phyloP scores from a whole-genome alignment of 2,113 vertebrate genomes.

The Mellivora capensis region DNA sequence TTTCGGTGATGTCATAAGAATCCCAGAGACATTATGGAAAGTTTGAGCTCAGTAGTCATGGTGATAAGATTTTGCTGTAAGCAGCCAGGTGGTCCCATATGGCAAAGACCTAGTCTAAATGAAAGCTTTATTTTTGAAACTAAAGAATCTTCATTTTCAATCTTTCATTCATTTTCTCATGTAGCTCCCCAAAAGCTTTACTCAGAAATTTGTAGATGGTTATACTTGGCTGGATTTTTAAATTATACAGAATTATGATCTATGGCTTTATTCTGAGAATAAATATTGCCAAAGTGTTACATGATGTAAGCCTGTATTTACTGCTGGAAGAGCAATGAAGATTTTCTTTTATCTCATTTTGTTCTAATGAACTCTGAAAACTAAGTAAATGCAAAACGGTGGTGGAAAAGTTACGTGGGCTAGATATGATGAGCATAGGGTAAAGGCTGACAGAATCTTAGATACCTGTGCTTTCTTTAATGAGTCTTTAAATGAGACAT shows the following conservation, averaged over 20 bases:
- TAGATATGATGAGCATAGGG: neutral
- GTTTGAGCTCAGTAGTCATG: constrained; percentile 56
- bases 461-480: neutral
- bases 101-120: constrained; percentile 42
- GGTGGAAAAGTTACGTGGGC: neutral
- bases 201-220: constrained; percentile 38
- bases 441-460: neutral
- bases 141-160: constrained; percentile 36
- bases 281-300: neutral
- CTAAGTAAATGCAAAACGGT: neutral
- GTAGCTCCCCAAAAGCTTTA: neutral
- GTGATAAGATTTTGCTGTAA: constrained; percentile 51
- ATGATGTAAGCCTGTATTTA: constrained; percentile 17
- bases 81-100: constrained; percentile 57
- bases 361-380: constrained; percentile 24
- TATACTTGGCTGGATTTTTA: constrained; percentile 32
- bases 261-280: constrained; percentile 44
- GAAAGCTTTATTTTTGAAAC: constrained; percentile 54
- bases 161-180: constrained; percentile 59
- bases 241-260: constrained; percentile 31
- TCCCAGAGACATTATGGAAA: constrained; percentile 12
- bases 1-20: neutral
- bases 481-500: neutral
- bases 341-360: neutral
- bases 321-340: neutral